Evolutionary conservation across 2,113 vertebrate species (phyloP), one percentile per base, ranked within the genome.

Genomic region (Campylomormyrus numenius): DNA sequence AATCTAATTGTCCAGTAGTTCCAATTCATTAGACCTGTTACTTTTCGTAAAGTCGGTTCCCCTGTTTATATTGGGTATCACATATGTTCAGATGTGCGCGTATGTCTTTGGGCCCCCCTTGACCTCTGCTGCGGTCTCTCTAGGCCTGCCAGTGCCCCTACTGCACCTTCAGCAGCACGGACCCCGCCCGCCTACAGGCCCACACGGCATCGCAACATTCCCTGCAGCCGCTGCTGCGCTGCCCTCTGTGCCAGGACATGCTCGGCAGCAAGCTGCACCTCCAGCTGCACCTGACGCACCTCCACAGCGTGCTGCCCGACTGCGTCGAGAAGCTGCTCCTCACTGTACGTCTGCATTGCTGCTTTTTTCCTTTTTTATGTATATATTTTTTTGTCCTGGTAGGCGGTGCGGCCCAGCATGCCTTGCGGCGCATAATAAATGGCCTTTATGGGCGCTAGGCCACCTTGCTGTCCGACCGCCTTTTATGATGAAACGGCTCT

Each of bases 231-330:
- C 97, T 99, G 92, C 97, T 99, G 94, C 97, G 98, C 95, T 99
- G 99, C 95, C 99, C 99, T 17, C 96, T 99, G 92, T 99, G 99
- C 94, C 98, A 99, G 94, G 99, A 99, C 74, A 96, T 99, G 92
- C 98, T 99, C 94, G 99, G 99, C 97, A 99, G 98, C 98, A 99
- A 99, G 96, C 99, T 99, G 95, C 99, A 99, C 94, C 96, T 99
- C 92, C 99, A 99, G 94, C 96, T 99, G 91, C 99, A 99, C 95
- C 96, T 99, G 95, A 99, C 99, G 2, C 99, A 99, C 93, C 96
- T 99, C 91, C 99, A 99, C 96, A 99, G 99, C 66, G 99, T 99
- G 94, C 97, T 98, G 91, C 98, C 99, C 9, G 99, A 99, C 92
- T 99, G 99, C 87, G 98, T 99, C 93, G 98, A 99, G 94, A 99